Evolutionary conservation across 1,140 invertebrate genomes (phyloP).

Genomic region (Nasonia longicornis): DNA sequence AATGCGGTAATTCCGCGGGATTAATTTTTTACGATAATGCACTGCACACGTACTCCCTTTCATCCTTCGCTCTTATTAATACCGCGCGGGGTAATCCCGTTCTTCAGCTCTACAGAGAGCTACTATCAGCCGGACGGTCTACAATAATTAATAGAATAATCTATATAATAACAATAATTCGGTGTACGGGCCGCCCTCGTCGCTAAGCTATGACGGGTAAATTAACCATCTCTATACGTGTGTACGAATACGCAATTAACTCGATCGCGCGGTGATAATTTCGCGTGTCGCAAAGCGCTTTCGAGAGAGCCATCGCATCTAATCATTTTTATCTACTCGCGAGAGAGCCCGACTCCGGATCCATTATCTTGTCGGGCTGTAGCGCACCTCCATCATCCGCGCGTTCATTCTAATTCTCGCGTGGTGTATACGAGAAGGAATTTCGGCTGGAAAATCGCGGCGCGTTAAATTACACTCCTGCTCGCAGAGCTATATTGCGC

Average conservation of each 20-base stretch:
- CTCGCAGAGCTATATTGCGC: neutral
- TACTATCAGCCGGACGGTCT: neutral
- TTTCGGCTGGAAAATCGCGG: neutral
- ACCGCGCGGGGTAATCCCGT: neutral
- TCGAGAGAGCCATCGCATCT: neutral
- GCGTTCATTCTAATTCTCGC: neutral
- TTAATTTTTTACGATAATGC: neutral
- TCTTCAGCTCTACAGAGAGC: neutral
- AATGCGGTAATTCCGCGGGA: neutral
- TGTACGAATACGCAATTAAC: too few species aligned
- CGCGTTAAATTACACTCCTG: neutral
- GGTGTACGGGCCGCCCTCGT: too few species aligned
- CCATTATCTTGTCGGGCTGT: neutral
- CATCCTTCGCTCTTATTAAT: neutral
- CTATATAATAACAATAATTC: neutral
- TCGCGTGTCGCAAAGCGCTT: too few species aligned
- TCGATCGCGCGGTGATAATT: neutral
- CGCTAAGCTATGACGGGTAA: neutral
- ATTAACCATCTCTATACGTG: neutral
- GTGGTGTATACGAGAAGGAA: neutral
- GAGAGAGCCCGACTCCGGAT: neutral
- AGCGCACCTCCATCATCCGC: neutral
- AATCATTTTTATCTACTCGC: neutral
- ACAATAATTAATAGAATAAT: neutral
- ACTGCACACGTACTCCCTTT: neutral